Base-by-base conservation (phyloP, 2,113 vertebrate genomes). In the Paratilapia polleni region DNA sequence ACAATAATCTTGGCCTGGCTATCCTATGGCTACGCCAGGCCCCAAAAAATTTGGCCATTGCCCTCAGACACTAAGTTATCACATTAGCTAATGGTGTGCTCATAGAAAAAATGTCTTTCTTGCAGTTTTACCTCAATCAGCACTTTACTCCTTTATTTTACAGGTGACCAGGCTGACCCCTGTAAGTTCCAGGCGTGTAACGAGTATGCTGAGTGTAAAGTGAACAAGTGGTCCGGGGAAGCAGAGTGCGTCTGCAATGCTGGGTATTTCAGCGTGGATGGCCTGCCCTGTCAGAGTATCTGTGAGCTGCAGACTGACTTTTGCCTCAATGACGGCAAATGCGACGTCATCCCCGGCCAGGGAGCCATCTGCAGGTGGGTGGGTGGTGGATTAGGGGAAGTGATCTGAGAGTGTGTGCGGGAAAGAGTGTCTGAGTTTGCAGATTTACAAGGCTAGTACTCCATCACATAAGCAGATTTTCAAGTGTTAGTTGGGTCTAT, bases 121-220 rank as follows among this genome's bases (percentile, higher is more conserved):
- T 19, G 47, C 24, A 15, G 13, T 28, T 60, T n/a, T 8, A n/a
- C 11, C 38, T 15, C 12, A 41, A 20, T 57, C 8, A 36, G 9
- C 34, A 19, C 24, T 70, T 3, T 31, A 8, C 3, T 61, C 56
- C 26, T 87, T 54, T 66, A 2, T 22, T 81, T 60, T 77, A 63
- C 91, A 99, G 98, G 98, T 22, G 97, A 99, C 85, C 95, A 97
- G 82, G 98, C 98, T 2, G 97, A 99, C 75, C 97, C 96, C 62
- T 99, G 98, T 93, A 99, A 99, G 87, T 99, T 99, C 95, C 97
- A 99, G 88, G 98, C 98, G 4, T 99, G 98, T 89, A 99, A 98
- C 2, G 97, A 98, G 61, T 99, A 97, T 86, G 98, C 98, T 0
- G 95, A 97, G 75, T 99, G 98, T 89, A 92, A 97, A 68, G 97